These are phyloP conservation scores for Semotilus atromaculatus DNA, from an alignment of 2,797 vertebrate species.

Conservation along the genomic window DNA sequence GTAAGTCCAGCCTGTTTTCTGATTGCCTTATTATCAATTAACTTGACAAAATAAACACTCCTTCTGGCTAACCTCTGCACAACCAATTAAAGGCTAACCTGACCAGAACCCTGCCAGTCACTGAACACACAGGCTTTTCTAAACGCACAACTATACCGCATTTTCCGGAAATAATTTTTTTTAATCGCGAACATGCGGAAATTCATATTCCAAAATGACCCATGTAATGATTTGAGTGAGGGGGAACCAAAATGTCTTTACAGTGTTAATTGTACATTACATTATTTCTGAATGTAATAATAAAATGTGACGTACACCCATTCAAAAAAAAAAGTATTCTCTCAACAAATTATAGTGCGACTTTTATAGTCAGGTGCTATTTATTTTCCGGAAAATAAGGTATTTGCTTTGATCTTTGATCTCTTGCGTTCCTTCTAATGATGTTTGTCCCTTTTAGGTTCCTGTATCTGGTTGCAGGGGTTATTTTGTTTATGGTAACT, in stretches of 20 bases:
- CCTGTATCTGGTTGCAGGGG: background rate
- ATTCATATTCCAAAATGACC: background rate
- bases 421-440: background rate
- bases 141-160: background rate
- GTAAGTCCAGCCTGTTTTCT: slow-evolving; percentile 35
- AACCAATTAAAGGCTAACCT: background rate
- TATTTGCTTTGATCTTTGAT: slow-evolving; percentile 8
- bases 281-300: background rate
- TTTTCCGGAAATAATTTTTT: background rate
- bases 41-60: background rate
- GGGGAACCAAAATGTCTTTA: background rate
- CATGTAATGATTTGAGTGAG: background rate
- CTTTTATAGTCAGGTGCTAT: background rate
- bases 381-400: background rate
- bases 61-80: background rate
- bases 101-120: slow-evolving; percentile 23
- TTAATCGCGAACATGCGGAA: no score
- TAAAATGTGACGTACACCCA: background rate
- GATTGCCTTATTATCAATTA: slow-evolving; percentile 28
- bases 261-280: background rate
- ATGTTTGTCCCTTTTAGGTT: background rate
- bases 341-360: no score
- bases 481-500: background rate
- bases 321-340: no score
- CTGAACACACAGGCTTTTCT: slow-evolving; percentile 24